Conservation (phyloP, 2,113 vertebrate species). For the Daphoenositta chrysoptera region DNA sequence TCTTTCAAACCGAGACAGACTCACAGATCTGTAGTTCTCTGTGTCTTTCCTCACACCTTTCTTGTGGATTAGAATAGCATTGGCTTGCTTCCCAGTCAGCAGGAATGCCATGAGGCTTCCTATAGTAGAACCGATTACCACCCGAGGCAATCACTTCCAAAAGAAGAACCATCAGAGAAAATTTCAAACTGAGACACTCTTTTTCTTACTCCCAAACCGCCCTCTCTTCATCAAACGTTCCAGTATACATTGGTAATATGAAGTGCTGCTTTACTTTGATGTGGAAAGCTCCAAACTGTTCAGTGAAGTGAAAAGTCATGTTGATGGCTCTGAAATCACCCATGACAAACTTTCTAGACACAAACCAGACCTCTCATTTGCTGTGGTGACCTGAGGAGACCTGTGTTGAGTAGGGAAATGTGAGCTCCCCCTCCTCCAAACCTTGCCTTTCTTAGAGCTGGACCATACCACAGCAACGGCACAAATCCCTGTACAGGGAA, state of each 20-base stretch:
- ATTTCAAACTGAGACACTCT: neutral
- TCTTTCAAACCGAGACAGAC: too few species aligned
- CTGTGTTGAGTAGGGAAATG: fast-evolving
- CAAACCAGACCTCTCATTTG: neutral
- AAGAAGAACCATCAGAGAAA: neutral
- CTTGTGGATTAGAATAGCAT: neutral
- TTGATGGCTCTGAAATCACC: neutral
- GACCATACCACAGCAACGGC: neutral
- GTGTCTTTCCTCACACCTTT: neutral
- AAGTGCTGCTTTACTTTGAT: neutral
- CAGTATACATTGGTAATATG: neutral
- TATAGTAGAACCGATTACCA: neutral
- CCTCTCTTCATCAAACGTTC: neutral
- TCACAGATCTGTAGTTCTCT: neutral
- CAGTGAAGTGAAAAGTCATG: neutral
- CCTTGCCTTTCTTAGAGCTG: neutral
- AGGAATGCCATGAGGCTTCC: neutral
- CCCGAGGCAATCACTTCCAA: neutral
- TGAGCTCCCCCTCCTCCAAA: neutral
- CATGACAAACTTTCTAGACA: neutral
- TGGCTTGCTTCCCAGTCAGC: neutral
- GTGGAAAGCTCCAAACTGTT: neutral
- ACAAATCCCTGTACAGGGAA: neutral
- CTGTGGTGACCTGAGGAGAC: neutral
- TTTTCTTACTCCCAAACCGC: neutral